Evolutionary conservation across 2,888 invertebrate genomes (phyloP).

Genomic region (Augochlorella aurata): DNA sequence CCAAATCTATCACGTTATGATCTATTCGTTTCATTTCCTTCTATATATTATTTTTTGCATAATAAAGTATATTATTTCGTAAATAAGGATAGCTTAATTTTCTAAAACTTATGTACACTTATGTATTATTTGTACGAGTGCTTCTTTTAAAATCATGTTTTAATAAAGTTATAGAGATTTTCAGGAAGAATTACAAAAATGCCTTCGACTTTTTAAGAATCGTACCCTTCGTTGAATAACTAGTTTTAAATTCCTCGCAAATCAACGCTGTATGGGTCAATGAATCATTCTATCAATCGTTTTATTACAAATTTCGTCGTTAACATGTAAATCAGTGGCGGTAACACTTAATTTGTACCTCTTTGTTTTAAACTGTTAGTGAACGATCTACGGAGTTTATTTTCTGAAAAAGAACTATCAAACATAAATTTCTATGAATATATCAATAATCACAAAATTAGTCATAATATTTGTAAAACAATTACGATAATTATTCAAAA

Average conservation of each 20-base stretch:
- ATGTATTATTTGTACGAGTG: neutral
- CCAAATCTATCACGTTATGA: conserved; percentile 3
- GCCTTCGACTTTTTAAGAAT: neutral
- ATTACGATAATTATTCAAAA: too few species aligned
- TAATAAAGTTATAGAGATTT: neutral
- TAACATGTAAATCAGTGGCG: neutral
- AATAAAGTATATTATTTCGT: too few species aligned
- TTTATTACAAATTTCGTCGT: neutral
- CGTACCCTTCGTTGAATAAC: neutral
- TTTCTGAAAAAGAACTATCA: too few species aligned
- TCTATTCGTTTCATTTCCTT: conserved; percentile 6
- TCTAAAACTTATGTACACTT: neutral
- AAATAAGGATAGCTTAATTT: neutral
- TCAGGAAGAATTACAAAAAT: too few species aligned
- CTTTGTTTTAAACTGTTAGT: too few species aligned
- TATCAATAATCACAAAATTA: too few species aligned
- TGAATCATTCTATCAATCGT: too few species aligned
- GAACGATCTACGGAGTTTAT: too few species aligned
- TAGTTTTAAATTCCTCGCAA: neutral
- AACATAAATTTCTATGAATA: too few species aligned
- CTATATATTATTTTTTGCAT: neutral
- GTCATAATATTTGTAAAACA: too few species aligned
- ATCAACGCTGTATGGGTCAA: too few species aligned
- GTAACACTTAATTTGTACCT: too few species aligned
- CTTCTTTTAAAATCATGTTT: neutral